Percentiles rank a stretch among this genome's conserved stretches.
phyloP scores from a whole-genome alignment of 30 jellyfish, hydroid and myxozoan species.

The Nemopilema nomurai region DNA sequence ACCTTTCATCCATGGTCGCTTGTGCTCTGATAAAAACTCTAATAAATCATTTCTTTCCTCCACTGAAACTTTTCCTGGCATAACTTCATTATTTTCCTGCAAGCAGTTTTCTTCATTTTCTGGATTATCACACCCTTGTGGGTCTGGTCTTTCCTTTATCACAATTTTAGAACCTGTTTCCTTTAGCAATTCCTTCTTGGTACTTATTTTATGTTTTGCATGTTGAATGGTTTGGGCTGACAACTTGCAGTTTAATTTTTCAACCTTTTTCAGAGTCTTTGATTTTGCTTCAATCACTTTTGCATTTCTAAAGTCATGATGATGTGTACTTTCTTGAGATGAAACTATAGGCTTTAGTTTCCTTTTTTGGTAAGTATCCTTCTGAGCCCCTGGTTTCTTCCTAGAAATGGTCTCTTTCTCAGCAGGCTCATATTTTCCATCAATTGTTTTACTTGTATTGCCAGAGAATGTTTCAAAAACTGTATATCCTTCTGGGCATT shows the following conservation, averaged over 20 bases:
- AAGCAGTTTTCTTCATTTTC: not conserved
- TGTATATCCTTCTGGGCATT: constrained; percentile 38
- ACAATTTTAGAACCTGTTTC: not conserved
- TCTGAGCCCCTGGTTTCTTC: not conserved
- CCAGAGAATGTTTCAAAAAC: constrained; percentile 25
- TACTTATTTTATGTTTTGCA: not conserved
- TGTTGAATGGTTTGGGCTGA: not conserved
- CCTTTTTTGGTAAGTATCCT: not conserved
- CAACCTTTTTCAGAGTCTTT: not conserved
- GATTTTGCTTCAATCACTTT: not conserved
- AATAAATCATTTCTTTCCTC: not conserved
- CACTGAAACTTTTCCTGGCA: not conserved
- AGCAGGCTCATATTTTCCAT: not conserved
- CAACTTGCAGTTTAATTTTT: not conserved
- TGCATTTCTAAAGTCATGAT: not conserved
- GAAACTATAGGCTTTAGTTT: not conserved
- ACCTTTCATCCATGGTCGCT: not conserved
- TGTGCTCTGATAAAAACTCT: not conserved
- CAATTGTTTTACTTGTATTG: not conserved
- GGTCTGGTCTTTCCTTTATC: constrained; percentile 21
- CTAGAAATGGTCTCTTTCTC: not conserved
- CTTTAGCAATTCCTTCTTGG: not conserved
- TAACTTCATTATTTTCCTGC: not conserved
- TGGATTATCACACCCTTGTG: constrained; percentile 47
- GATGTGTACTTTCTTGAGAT: not conserved